Evolutionary conservation across 2,888 invertebrate genomes (phyloP), one percentile per base, ranked within the genome.

Genomic region (Xestia rhomboidea): DNA sequence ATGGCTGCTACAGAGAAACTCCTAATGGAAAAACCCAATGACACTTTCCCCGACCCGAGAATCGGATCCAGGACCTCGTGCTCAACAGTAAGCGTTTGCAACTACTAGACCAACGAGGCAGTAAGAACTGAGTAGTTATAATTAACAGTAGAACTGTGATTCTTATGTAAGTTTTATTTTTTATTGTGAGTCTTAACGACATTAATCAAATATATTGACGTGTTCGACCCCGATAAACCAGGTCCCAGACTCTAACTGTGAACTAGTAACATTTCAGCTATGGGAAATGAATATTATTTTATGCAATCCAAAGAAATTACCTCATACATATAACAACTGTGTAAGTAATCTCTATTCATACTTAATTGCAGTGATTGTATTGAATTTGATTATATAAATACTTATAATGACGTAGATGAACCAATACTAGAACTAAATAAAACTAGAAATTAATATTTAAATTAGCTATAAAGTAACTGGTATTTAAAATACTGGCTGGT

Each of bases 221-320:
- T 30, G 68, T 72, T 82, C 41, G 49, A 82, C 73, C 73, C 34
- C 67, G 62, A 77, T 73, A 57, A 68, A 62, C 76, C 75, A 73
- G 73, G 71, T 84, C 60, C 30, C 13, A 71, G 10, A 21, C 27
- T 51, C 13, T 54, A 18, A 66, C 24, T 69, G 49, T 62, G 75
- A 30, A 76, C 82, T 82, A 62, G 60, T 79, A 84, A 84, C 79
- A 82, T 84, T 84, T 84, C 6, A 68, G 70, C 41, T 38, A 76
- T 85, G 78, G 67, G 21, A 77, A 83, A 85, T 69, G 27, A 78
- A 72, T 72, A 57, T 68, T 62, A 64, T 68, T 54, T 62, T 15
- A 51, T 71, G 24, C 63, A 68, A 80, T 77, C 27, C 34, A 57
- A 81, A 80, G 68, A 76, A 51, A 68, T 78, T 75, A 69, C 44